Conservation (phyloP, 2,113 vertebrate genomes). For the Sphaerodactylus townsendi region DNA sequence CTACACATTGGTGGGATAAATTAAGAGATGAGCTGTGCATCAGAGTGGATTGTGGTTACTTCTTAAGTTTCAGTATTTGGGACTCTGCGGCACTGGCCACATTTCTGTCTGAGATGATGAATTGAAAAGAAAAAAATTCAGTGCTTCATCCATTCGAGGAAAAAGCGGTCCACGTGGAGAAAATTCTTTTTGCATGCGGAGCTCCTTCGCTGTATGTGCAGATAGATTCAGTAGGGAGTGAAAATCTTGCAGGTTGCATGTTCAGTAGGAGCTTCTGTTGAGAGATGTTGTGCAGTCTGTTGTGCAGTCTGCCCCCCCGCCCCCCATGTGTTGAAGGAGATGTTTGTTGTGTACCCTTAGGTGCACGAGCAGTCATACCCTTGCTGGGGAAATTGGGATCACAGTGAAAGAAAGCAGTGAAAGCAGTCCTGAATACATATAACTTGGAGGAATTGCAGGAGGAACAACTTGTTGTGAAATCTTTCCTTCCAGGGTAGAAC, state of each 20-base stretch:
- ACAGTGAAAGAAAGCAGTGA: background rate
- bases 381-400: background rate
- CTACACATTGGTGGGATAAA: slow-evolving; percentile 15
- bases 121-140: background rate
- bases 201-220: background rate
- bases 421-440: too few relatives aligned
- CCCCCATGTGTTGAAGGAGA: background rate
- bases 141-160: background rate
- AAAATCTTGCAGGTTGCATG: background rate
- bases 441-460: too few relatives aligned
- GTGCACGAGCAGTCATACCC: too few relatives aligned
- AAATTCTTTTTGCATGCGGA: background rate
- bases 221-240: background rate
- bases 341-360: background rate
- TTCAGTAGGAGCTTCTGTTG: background rate
- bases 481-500: too few relatives aligned
- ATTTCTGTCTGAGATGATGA: background rate
- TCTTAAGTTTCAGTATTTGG: background rate
- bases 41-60: background rate
- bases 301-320: too few relatives aligned
- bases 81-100: background rate
- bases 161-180: background rate
- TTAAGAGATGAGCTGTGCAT: background rate
- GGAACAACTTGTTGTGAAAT: too few relatives aligned
- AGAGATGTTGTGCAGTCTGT: background rate